Base-by-base conservation (phyloP, 2,888 invertebrate genomes). In the Malthinus flaveolus region DNA sequence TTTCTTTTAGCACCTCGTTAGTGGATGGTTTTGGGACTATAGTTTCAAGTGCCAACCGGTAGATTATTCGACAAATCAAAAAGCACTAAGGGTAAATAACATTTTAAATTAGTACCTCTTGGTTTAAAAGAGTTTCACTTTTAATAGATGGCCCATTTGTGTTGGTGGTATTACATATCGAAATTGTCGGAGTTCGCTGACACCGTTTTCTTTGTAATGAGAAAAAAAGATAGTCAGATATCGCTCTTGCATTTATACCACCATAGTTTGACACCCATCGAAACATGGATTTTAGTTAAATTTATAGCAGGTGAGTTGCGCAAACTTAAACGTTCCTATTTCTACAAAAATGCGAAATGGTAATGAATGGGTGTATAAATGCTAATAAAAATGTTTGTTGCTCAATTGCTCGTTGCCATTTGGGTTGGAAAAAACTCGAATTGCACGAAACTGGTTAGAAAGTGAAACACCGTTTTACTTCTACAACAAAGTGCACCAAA, bases 11-110 rank as follows among this genome's bases (percentile, higher is more conserved):
- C 93, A 93, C 78, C 79, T 94, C 70, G 89, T 91, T 87, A 89
- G 93, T 31, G 96, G 96, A 50, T 97, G 96, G 96, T 86, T 94
- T 76, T 86, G 85, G 63, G 93, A 93, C 74, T 97, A 97, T 83
- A 95, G 92, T 75, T 87, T 91, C 68, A 86, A 90, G 65, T 97
- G 97, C 75, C 93, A 97, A 78, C 95, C 95, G 0, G 95, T 97
- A 23, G 96, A 97, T 80, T 97, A 96, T 80, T 93, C 94, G 31
- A 86, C 87, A 71, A 89, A 88, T 71, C 89, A 85, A 51, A 86
- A 89, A 77, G 94, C 94, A n/a, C 81, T 90, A 75, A 84, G 93
- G 83, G 94, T 95, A 80, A 86, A 89, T 81, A 37, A 23, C 37
- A 36, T n/a, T 11, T 11, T 23, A 39, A 15, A 33, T 8, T 13